A percentile compares a stretch with the other conserved stretches of the same genome.
phyloP scores from a whole-genome alignment of 2,113 vertebrate genomes.

The Pelecanus crispus region DNA sequence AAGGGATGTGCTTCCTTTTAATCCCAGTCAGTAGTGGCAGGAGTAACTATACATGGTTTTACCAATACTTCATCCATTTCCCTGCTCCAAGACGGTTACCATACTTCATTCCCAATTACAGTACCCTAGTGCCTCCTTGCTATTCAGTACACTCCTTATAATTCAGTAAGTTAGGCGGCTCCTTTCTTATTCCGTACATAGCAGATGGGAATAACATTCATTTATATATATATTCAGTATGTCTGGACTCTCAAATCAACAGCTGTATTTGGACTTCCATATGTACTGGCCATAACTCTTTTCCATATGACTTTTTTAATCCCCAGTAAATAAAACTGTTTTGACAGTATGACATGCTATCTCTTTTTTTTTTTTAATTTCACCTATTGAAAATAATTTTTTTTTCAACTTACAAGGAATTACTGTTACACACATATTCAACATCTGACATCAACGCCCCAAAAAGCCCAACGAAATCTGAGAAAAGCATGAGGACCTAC shows the following conservation, averaged over 20 bases:
- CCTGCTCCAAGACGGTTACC: neutral
- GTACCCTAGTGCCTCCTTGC: neutral
- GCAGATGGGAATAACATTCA: neutral
- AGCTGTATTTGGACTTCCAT: neutral
- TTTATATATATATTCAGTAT: neutral
- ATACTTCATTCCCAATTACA: neutral
- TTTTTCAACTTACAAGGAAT: neutral
- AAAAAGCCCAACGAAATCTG: neutral
- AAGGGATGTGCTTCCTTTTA: neutral
- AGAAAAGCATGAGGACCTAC: neutral
- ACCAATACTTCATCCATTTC: neutral
- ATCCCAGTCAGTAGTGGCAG: neutral
- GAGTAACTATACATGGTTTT: neutral
- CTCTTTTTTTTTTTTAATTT: neutral
- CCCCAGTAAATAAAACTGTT: neutral
- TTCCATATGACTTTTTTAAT: neutral
- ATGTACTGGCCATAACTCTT: neutral
- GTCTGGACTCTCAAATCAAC: neutral
- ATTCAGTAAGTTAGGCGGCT: neutral
- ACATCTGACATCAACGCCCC: neutral
- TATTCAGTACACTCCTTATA: neutral
- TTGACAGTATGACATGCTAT: neutral
- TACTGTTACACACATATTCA: neutral
- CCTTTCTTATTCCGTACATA: neutral
- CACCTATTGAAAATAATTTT: neutral